Evolutionary conservation across 2,888 invertebrate species (phyloP).

Genomic region (Ptychoptera albimana): DNA sequence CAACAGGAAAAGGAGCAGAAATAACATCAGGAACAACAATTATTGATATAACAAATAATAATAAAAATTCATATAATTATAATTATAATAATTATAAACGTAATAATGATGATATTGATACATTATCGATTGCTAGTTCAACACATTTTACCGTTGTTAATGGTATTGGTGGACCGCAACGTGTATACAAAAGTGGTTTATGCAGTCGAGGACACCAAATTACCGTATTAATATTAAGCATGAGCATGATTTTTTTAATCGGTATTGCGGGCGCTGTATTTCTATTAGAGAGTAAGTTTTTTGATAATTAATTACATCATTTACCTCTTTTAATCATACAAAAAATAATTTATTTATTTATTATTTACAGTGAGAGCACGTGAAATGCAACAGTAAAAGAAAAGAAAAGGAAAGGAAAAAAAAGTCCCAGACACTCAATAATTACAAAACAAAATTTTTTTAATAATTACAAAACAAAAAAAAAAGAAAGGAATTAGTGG

Average conservation of each 20-base stretch:
- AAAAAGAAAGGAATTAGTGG: too few species aligned
- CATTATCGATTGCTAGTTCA: slow-evolving; percentile 64
- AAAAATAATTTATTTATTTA: slow-evolving; percentile 7
- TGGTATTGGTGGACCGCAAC: slow-evolving; percentile 46
- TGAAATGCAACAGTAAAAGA: slow-evolving; percentile 28
- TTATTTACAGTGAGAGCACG: slow-evolving; percentile 37
- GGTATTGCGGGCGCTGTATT: slow-evolving; percentile 68
- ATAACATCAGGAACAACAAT: neutral
- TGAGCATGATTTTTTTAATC: slow-evolving; percentile 66
- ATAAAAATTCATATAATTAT: too few species aligned
- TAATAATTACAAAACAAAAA: neutral
- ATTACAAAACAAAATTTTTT: neutral
- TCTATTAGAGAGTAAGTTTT: slow-evolving; percentile 69
- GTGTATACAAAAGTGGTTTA: slow-evolving; percentile 49
- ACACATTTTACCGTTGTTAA: slow-evolving; percentile 79
- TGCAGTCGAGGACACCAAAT: slow-evolving; percentile 63
- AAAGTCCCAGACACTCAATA: neutral
- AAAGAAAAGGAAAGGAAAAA: too few species aligned
- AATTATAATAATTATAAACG: too few species aligned
- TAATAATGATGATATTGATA: slow-evolving; percentile 39
- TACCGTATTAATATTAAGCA: slow-evolving; percentile 64
- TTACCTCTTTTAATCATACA: slow-evolving; percentile 3
- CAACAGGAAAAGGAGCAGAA: neutral
- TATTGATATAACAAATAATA: too few species aligned
- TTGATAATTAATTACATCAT: neutral